Evolutionary conservation across 2,888 invertebrate species (phyloP), one percentile per base, ranked within the genome.

Genomic region (Dasypolia templi): DNA sequence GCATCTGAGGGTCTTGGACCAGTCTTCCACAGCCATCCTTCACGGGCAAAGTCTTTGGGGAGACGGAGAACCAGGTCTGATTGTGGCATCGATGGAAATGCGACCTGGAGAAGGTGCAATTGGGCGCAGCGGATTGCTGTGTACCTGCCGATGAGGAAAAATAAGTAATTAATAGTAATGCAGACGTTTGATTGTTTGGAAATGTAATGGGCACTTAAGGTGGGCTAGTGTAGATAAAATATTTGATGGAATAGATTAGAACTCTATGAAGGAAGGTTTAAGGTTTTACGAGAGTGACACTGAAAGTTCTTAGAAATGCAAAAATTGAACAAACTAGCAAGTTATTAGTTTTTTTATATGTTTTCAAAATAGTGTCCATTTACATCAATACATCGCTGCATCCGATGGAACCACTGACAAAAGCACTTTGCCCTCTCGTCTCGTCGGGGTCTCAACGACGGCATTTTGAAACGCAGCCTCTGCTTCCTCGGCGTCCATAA

Each of bases 11-110:
- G 96, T 75, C 97, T 95, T 0, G 99, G 99, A 0, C 99, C 99
- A 1, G 98, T 99, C 96, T 99, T 99, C 97, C 97, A 98, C 55
- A 99, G 95, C 97, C 98, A 99, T 6, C 99, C 99, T 95, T 99
- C 99, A 89, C 97, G 97, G 0, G 97, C 97, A 93, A 99, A 99
- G 93, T 99, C 98, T 91, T 97, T 97, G 0, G 98, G 98, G 63
- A 99, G 95, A 83, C 97, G 97, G 42, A 97, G 96, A 5, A 97
- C 96, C 67, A 98, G 95, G 92, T 98, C 98, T 0, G 97, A 96
- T 89, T 98, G 98, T 49, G 96, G 97, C 0, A 97, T 97, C 14
- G 97, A 97, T 0, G 99, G 99, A 93, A 98, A 98, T 35, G 98
- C 98, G 3, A 98, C 97, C 94, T 98, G 98, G 32, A 98, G 95